Conservation (phyloP, 2,113 vertebrate genomes). For the Poeciliopsis turrubarensis region DNA sequence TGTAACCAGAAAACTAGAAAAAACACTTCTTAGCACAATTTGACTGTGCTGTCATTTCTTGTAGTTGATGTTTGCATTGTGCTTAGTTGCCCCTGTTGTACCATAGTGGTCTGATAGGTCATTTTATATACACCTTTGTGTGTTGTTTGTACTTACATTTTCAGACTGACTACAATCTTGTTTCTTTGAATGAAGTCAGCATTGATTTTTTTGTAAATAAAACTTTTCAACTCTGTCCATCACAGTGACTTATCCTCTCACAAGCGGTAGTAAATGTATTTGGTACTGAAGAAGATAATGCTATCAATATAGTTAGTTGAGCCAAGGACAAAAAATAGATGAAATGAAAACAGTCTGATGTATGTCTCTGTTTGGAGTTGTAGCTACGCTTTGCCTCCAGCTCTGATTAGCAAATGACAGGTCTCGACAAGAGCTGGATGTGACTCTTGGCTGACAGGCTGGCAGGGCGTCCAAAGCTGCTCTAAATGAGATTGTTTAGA, state of each 20-base stretch:
- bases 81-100: no score
- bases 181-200: no score
- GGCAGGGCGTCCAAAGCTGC: slow-evolving; percentile 49
- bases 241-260: slow-evolving; percentile 20
- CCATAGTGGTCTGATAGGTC: no score
- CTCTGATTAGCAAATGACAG: slow-evolving; percentile 65
- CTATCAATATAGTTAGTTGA: slow-evolving; percentile 25
- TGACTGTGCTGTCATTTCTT: no score
- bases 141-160: no score
- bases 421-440: slow-evolving; percentile 46
- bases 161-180: no score
- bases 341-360: slow-evolving; percentile 18
- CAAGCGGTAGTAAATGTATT: slow-evolving; percentile 22
- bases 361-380: slow-evolving; percentile 24
- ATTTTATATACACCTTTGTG: no score
- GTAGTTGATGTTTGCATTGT: no score
- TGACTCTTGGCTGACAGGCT: slow-evolving; percentile 60
- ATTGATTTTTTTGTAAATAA: no score
- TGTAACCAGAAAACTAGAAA: no score
- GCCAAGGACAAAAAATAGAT: slow-evolving; percentile 26
- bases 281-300: slow-evolving; percentile 32
- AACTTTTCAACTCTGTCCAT: no score
- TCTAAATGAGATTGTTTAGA: slow-evolving; percentile 55
- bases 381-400: slow-evolving; percentile 43
- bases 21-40: not conserved